A percentile compares a stretch with the other conserved stretches of the same genome.
These are phyloP conservation scores for Aphaenogaster ashmeadi DNA, from an alignment of 1,140 invertebrate species.

Conservation along the genomic window DNA sequence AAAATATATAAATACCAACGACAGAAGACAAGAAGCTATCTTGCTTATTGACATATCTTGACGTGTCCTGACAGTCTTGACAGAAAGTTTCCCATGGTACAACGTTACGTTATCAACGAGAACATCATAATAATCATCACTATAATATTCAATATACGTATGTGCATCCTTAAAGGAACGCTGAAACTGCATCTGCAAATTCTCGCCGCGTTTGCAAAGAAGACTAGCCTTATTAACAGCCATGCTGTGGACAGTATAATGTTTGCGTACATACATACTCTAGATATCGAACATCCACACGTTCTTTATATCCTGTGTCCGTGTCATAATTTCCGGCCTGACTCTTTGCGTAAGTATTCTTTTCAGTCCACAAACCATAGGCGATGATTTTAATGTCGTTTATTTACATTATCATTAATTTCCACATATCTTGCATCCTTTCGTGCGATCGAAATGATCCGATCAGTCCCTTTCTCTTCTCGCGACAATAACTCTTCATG, in stretches of 20 bases:
- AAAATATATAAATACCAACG: neutral
- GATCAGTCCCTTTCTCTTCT: neutral
- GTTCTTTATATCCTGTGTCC: neutral
- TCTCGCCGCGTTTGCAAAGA: neutral
- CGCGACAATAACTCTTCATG: neutral
- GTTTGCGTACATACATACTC: neutral
- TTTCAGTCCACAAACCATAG: neutral
- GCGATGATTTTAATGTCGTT: neutral
- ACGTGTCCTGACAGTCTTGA: neutral
- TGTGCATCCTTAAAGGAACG: neutral
- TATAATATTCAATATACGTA: slow-evolving; percentile 5
- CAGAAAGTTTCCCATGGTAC: neutral
- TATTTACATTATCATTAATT: neutral
- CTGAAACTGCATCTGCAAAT: neutral
- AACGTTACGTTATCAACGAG: neutral
- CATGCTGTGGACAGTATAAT: slow-evolving; percentile 10
- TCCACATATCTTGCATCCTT: neutral
- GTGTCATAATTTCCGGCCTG: neutral
- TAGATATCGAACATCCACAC: slow-evolving; percentile 3
- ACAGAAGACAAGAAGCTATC: neutral
- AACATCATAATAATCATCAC: neutral
- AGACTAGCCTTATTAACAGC: slow-evolving; percentile 43
- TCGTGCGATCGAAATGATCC: neutral
- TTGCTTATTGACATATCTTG: neutral
- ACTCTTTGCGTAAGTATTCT: neutral